Evolutionary conservation across 2,888 invertebrate species (phyloP), one percentile per base, ranked within the genome.

Genomic region (Hirudinaria manillensis): DNA sequence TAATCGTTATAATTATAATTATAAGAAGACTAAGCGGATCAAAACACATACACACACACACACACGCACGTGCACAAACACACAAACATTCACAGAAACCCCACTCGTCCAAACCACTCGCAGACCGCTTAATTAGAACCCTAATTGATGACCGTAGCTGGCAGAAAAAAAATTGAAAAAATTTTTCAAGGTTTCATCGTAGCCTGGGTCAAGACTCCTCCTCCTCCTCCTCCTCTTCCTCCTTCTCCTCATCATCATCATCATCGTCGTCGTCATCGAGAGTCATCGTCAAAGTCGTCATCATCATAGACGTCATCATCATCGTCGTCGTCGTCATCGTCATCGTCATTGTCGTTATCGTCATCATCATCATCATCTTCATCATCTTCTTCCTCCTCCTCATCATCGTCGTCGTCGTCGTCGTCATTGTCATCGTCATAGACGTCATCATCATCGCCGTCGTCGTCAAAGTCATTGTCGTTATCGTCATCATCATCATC

Each of bases 401-500:
- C 61, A 24, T 56, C 56, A 27, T 72, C 55, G 13, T 55, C 56
- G 2, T 72, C 72, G 6, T 72, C 72, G 4, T 56, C 55, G 6
- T 72, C 38, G 6, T 72, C 56, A n/a, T n/a, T 29, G 2, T 19
- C 32, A 0, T 72, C 72, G n/a, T n/a, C n/a, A n/a, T n/a, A n/a
- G n/a, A n/a, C n/a, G n/a, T n/a, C n/a, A n/a, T n/a, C n/a, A n/a
- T n/a, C n/a, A 21, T 2, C 29, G 6, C 61, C 29, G 24, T 32
- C 61, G 13, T 19, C 29, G 29, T 29, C 24, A 45, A 21, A 13
- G n/a, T 32, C 72, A 74, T 38, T 4, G 32, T n/a, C 74, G 24
- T 74, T 51, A 66, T 61, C 67, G 16, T 38, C 61, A 24, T 74
- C 67, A 66, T 74, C 61, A 66, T 74, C 27, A 53, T 72, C 51